Evolutionary conservation across 2,888 invertebrate genomes (phyloP).

Genomic region (Nebria brevicollis): DNA sequence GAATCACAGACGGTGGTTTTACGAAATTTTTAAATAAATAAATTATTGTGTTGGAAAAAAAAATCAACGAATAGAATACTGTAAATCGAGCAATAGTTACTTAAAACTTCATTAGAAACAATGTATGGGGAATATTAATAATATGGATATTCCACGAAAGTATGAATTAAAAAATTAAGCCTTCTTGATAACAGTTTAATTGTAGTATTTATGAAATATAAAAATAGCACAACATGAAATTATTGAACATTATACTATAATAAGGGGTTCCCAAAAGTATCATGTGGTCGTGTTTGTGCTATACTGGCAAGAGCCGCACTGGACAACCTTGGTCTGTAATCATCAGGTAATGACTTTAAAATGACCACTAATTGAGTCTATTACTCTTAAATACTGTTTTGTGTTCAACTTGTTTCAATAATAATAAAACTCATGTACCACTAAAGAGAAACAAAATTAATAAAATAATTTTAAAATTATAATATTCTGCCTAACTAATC

Average conservation of each 20-base stretch:
- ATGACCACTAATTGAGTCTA: slow-evolving; percentile 16
- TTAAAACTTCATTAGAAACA: neutral
- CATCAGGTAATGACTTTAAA: slow-evolving; percentile 19
- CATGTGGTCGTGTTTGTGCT: neutral
- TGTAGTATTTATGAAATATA: neutral
- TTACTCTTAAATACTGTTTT: slow-evolving; percentile 9
- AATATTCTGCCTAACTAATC: too few relatives aligned
- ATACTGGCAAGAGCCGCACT: neutral
- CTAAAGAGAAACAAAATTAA: neutral
- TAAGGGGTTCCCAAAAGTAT: slow-evolving; percentile 15
- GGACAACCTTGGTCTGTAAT: slow-evolving; percentile 15
- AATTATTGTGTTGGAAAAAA: too few relatives aligned
- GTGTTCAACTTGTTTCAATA: neutral
- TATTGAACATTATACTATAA: slow-evolving; percentile 13
- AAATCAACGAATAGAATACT: too few relatives aligned
- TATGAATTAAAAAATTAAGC: neutral
- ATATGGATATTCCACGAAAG: neutral
- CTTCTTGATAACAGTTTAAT: neutral
- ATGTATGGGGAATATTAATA: neutral
- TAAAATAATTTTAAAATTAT: neutral
- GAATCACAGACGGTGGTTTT: neutral
- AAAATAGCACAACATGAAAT: slow-evolving; percentile 3
- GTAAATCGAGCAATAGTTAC: neutral
- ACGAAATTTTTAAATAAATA: neutral
- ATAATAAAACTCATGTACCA: neutral